Percentiles rank a stretch among this genome's conserved stretches.
Conservation (phyloP, 2,888 invertebrate genomes). For the Iselma pallidipennis region DNA sequence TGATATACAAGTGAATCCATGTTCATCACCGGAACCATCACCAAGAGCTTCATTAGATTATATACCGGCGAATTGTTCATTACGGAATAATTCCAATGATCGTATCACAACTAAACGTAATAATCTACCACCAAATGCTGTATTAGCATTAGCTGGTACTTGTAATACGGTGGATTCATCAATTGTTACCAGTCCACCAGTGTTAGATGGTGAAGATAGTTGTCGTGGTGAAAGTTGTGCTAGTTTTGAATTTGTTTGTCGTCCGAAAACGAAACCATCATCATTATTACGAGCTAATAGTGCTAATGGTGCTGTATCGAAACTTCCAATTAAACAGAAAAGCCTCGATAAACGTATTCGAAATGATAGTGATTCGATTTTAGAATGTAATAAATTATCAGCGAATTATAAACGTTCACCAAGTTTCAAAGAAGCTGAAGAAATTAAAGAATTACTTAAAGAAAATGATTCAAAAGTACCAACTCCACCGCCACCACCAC, state of each 20-base stretch:
- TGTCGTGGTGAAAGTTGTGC: slow-evolving; percentile 67
- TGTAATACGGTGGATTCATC: slow-evolving; percentile 58
- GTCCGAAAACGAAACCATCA: slow-evolving; percentile 48
- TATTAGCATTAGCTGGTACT: slow-evolving; percentile 58
- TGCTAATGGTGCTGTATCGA: slow-evolving; percentile 42
- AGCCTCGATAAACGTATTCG: slow-evolving; percentile 50
- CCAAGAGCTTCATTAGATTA: slow-evolving; percentile 59
- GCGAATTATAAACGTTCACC: slow-evolving; percentile 54
- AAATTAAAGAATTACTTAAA: slow-evolving; percentile 48
- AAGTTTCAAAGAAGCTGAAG: slow-evolving; percentile 56
- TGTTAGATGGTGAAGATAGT: slow-evolving; percentile 66
- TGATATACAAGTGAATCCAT: slow-evolving; percentile 62
- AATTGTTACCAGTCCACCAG: slow-evolving; percentile 59
- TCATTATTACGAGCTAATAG: slow-evolving; percentile 48
- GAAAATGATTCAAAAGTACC: slow-evolving; percentile 57
- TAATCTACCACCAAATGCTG: slow-evolving; percentile 62
- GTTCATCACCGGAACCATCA: slow-evolving; percentile 50
- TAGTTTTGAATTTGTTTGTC: slow-evolving; percentile 65
- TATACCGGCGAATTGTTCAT: slow-evolving; percentile 58
- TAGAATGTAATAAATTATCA: slow-evolving; percentile 54
- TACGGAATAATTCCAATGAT: slow-evolving; percentile 49
- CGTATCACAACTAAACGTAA: slow-evolving; percentile 44
- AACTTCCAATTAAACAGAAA: slow-evolving; percentile 30
- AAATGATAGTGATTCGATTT: slow-evolving; percentile 52
- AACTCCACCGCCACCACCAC: slow-evolving; percentile 26